Evolutionary conservation across 2,888 invertebrate genomes (phyloP).

Genomic region (Chloroclystis v-ata): DNA sequence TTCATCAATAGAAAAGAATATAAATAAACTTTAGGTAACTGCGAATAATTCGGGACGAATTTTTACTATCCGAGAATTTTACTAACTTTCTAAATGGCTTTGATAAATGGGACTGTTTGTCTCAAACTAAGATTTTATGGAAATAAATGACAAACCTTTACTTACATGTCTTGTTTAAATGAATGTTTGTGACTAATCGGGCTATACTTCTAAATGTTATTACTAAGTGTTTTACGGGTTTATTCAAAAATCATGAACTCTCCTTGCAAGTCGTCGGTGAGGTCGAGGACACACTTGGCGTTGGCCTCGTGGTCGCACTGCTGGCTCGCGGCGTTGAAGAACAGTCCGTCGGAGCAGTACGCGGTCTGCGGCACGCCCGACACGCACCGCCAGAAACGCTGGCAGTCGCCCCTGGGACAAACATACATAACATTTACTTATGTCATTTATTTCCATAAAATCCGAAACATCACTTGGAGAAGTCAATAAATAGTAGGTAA

Average conservation of each 20-base stretch:
- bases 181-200: too few relatives aligned
- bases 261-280: conserved; percentile 51
- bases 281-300: conserved; percentile 42
- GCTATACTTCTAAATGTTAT: too few relatives aligned
- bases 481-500: too few relatives aligned
- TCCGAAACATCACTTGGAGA: too few relatives aligned
- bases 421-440: background rate
- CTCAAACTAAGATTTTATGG: too few relatives aligned
- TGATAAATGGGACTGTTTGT: too few relatives aligned
- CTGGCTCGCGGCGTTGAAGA: conserved; percentile 56
- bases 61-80: conserved; percentile 1
- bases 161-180: too few relatives aligned
- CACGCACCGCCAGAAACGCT: conserved; percentile 61
- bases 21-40: conserved; percentile 13
- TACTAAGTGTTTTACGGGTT: too few relatives aligned
- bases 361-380: conserved; percentile 44
- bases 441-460: too few relatives aligned
- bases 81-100: too few relatives aligned
- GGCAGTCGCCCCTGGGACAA: conserved; percentile 58
- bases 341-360: conserved; percentile 62
- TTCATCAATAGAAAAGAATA: conserved; percentile 21
- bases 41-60: conserved; percentile 21
- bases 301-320: conserved; percentile 70
- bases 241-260: conserved; percentile 59
- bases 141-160: too few relatives aligned